phyloP scores from a whole-genome alignment of 2,113 vertebrate genomes.

The Carlito syrichta region DNA sequence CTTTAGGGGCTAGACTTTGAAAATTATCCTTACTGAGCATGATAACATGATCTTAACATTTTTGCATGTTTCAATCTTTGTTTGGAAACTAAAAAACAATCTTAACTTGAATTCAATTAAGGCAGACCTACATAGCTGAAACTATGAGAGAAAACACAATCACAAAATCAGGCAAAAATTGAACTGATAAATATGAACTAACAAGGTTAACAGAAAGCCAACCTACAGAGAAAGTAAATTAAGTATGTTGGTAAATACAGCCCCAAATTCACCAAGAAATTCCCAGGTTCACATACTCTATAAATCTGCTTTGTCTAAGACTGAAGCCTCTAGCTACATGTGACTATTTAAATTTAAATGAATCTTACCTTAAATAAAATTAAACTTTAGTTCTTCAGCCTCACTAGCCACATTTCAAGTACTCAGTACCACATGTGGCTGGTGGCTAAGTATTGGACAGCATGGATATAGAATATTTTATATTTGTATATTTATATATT shows the following conservation, averaged over 20 bases:
- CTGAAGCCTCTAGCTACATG: neutral
- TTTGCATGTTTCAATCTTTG: neutral
- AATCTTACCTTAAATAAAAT: neutral
- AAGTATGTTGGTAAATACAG: neutral
- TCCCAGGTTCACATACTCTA: neutral
- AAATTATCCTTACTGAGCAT: constrained; percentile 2
- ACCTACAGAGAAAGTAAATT: neutral
- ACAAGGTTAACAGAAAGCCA: neutral
- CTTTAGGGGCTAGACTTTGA: neutral
- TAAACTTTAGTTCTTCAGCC: neutral
- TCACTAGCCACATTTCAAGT: neutral
- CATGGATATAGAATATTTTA: neutral
- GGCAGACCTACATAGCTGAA: neutral
- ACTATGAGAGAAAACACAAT: neutral
- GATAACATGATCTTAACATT: neutral
- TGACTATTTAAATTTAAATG: neutral
- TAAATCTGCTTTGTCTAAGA: neutral
- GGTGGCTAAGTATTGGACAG: neutral
- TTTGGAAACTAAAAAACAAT: neutral
- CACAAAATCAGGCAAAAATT: neutral
- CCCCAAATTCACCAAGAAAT: neutral
- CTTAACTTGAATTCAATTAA: neutral
- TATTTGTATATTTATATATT: too few species aligned
- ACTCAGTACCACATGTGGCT: too few species aligned
- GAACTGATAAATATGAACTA: neutral